Percentiles rank a stretch among this genome's conserved stretches.
Evolutionary conservation across 2,888 invertebrate genomes (phyloP).

Genomic region (Hemithea aestivaria): DNA sequence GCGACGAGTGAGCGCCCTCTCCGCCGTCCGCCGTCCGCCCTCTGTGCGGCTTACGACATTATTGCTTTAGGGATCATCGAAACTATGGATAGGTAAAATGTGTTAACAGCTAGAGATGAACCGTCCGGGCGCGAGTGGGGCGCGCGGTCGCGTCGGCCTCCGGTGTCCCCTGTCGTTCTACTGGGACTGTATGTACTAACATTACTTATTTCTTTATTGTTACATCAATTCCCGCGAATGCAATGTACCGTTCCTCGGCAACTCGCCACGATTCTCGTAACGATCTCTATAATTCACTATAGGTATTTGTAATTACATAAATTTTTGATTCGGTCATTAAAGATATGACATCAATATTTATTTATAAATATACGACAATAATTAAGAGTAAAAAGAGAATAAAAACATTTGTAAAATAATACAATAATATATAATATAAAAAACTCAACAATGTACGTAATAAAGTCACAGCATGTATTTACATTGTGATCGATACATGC

Average conservation of each 20-base stretch:
- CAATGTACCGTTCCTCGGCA: constrained; percentile 40
- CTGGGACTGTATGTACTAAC: constrained; percentile 17
- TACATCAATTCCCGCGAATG: constrained; percentile 65
- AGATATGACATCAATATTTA: constrained; percentile 61
- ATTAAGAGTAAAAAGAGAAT: constrained; percentile 52
- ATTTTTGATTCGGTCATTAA: constrained; percentile 56
- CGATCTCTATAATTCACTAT: constrained; percentile 33
- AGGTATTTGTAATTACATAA: constrained; percentile 39
- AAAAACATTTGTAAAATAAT: constrained; percentile 60
- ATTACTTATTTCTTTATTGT: constrained; percentile 35
- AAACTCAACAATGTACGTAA: constrained; percentile 57
- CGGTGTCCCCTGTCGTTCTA: no score
- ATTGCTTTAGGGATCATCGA: not conserved
- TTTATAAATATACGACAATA: constrained; percentile 51
- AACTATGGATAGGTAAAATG: constrained; percentile 1
- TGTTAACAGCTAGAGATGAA: constrained; percentile 6
- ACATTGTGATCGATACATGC: constrained; percentile 45
- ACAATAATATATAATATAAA: constrained; percentile 36
- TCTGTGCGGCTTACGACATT: no score
- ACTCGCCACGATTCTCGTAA: constrained; percentile 26
- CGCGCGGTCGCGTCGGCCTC: no score
- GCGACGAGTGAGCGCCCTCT: no score
- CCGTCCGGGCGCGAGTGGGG: no score
- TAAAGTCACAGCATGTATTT: constrained; percentile 65
- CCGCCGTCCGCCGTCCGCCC: no score